Base-by-base conservation (phyloP, 2,113 vertebrate genomes). In the Micronycteris hirsuta region DNA sequence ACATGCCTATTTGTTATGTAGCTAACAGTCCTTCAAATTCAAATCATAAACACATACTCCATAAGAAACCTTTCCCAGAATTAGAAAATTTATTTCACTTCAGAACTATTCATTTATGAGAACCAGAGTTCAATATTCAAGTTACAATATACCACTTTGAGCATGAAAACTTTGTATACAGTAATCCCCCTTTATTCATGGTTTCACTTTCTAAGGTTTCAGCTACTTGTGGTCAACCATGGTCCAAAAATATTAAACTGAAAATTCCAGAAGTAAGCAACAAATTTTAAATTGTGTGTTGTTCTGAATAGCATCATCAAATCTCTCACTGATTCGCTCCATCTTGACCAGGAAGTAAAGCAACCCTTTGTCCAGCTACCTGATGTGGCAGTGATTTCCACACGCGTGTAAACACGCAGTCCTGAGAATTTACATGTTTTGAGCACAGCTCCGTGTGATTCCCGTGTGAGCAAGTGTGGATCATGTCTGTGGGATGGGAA, bases 111-210 rank as follows among this genome's bases (percentile, higher is more conserved):
- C 20, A 41, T 89, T 26, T n/a, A 80, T 87, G 41, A 89, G 65
- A 91, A 65, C 3, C 38, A 89, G 45, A 83, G 82, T 89, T 80
- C n/a, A 81, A 65, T 93, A 80, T 84, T 93, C 17, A 90, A 91
- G 70, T 80, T 82, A 83, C 45, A 73, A n/a, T 4, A 16, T 85
- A 93, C 15, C 41, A 82, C 67, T 43, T 61, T 83, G 81, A 19
- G 56, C 95, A 70, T 76, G 17, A 58, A 92, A 85, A 2, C 16
- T 87, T 77, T n/a, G 3, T 82, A 33, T 36, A 71, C 9, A 43
- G 13, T 28, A 43, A 22, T 22, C 19, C 20, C 9, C 20, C 36
- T 4, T 70, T 70, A 70, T 24, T 36, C 36, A 22, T 70, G 68
- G 22, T 41, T 71, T 71, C 38, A 24, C 38, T 43, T 71, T 71